Evolutionary conservation across 2,888 invertebrate genomes (phyloP).

Genomic region (Graphium colonna): DNA sequence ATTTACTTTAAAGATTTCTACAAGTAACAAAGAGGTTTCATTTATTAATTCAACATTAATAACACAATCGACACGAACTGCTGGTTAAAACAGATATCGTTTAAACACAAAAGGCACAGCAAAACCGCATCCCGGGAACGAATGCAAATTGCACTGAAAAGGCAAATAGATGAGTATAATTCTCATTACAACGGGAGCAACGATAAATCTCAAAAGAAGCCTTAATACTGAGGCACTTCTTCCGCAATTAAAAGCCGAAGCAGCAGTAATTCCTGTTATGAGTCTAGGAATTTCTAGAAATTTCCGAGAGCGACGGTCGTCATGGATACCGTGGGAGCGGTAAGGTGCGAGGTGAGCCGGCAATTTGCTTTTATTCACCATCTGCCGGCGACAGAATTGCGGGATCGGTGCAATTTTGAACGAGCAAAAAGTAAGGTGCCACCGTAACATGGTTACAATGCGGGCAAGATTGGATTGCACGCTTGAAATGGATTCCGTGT

Average conservation of each 20-base stretch:
- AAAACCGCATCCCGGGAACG: neutral
- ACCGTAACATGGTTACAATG: slow-evolving; percentile 34
- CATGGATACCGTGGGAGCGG: slow-evolving; percentile 49
- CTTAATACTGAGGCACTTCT: slow-evolving; percentile 17
- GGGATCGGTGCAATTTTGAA: slow-evolving; percentile 41
- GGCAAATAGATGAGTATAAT: slow-evolving; percentile 6
- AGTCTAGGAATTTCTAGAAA: slow-evolving; percentile 8
- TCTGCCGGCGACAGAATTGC: slow-evolving; percentile 45
- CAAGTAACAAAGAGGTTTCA: too few species aligned
- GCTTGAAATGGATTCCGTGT: slow-evolving; percentile 4
- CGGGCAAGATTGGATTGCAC: slow-evolving; percentile 32
- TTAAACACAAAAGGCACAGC: slow-evolving; percentile 1
- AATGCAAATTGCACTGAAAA: neutral
- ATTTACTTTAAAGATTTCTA: too few species aligned
- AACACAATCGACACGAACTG: too few species aligned
- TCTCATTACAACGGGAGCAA: slow-evolving; percentile 11
- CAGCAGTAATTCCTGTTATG: slow-evolving; percentile 22
- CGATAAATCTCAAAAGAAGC: slow-evolving; percentile 4
- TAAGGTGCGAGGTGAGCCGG: slow-evolving; percentile 49
- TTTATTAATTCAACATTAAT: too few species aligned
- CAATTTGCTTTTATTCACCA: slow-evolving; percentile 58
- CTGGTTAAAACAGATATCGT: neutral
- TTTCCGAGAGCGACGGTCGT: slow-evolving; percentile 25
- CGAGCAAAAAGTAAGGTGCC: slow-evolving; percentile 41
- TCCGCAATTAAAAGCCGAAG: slow-evolving; percentile 38